Percentiles rank a stretch among this genome's conserved stretches.
These are phyloP conservation scores for Gryllus bimaculatus DNA, from an alignment of 1,140 invertebrate species.

Conservation along the genomic window DNA sequence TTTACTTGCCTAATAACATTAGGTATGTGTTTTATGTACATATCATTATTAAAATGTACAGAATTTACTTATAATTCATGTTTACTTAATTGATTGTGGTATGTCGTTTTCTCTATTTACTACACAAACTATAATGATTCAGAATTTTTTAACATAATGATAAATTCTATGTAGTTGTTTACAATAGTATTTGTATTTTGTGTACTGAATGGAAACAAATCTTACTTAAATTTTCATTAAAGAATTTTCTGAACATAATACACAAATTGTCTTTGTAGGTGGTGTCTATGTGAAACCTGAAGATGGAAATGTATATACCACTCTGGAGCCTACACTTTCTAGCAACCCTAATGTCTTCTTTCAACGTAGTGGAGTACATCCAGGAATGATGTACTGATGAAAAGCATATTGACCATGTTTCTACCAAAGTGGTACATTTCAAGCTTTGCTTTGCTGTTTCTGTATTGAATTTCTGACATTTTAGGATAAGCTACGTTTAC, in stretches of 20 bases:
- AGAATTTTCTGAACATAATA: too few relatives aligned
- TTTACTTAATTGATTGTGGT: not conserved
- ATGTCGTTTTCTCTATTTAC: not conserved
- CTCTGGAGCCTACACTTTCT: slow-evolving; percentile 45
- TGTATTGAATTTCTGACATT: too few relatives aligned
- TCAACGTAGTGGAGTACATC: slow-evolving; percentile 60
- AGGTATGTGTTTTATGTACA: not conserved
- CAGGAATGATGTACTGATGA: slow-evolving; percentile 71
- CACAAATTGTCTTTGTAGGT: slow-evolving; percentile 37
- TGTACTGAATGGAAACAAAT: too few relatives aligned
- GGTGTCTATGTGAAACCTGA: slow-evolving; percentile 61
- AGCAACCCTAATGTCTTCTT: slow-evolving; percentile 78
- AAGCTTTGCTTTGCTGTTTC: too few relatives aligned
- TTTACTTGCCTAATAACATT: not conserved
- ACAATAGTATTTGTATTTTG: too few relatives aligned
- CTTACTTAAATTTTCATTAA: too few relatives aligned
- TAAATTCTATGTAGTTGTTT: too few relatives aligned
- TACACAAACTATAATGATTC: too few relatives aligned
- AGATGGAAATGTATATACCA: slow-evolving; percentile 71
- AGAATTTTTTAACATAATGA: too few relatives aligned
- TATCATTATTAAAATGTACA: not conserved
- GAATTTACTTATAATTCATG: not conserved
- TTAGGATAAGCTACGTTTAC: too few relatives aligned
- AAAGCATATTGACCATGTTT: too few relatives aligned
- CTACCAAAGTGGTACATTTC: too few relatives aligned